A percentile compares a stretch with the other conserved stretches of the same genome.
Evolutionary conservation across 2,113 vertebrate species (phyloP).

Genomic region (Semnornis frantzii): DNA sequence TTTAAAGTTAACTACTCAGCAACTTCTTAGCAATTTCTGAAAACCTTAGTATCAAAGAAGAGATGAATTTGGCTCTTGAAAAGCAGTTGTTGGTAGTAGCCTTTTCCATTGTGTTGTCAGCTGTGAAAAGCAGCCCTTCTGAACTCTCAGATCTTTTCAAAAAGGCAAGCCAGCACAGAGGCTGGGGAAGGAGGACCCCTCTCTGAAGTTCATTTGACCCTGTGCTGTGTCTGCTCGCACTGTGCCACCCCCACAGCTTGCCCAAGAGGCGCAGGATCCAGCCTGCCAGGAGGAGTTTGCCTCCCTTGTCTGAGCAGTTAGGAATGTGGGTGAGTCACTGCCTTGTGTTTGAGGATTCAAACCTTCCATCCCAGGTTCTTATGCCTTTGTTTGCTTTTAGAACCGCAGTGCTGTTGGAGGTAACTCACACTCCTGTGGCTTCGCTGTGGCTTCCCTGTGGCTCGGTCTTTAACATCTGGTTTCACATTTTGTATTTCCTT

Average conservation of each 20-base stretch:
- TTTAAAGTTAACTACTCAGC: not conserved
- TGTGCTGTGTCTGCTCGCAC: not conserved
- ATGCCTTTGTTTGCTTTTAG: constrained; percentile 7
- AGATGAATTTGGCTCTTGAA: not conserved
- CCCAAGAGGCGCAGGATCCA: not conserved
- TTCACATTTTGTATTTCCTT: not conserved
- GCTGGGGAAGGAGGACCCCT: not conserved
- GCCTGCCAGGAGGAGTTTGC: not conserved
- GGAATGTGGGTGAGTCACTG: constrained; percentile 48
- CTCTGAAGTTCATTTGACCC: not conserved
- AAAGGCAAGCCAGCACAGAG: not conserved
- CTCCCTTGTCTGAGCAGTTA: not conserved
- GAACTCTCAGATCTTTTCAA: not conserved
- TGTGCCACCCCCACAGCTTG: not conserved
- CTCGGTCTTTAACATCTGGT: not conserved
- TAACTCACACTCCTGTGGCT: rapidly evolving
- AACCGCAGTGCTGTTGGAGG: not conserved
- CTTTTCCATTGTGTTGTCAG: not conserved
- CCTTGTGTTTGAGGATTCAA: not conserved
- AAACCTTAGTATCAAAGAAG: not conserved
- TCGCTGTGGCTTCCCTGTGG: not conserved
- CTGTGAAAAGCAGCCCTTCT: not conserved
- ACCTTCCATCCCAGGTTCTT: not conserved
- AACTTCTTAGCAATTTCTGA: not conserved
- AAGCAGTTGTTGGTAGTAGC: not conserved